Conservation (phyloP, 2,888 invertebrate genomes). For the Sinodicranocentrus sp. region DNA sequence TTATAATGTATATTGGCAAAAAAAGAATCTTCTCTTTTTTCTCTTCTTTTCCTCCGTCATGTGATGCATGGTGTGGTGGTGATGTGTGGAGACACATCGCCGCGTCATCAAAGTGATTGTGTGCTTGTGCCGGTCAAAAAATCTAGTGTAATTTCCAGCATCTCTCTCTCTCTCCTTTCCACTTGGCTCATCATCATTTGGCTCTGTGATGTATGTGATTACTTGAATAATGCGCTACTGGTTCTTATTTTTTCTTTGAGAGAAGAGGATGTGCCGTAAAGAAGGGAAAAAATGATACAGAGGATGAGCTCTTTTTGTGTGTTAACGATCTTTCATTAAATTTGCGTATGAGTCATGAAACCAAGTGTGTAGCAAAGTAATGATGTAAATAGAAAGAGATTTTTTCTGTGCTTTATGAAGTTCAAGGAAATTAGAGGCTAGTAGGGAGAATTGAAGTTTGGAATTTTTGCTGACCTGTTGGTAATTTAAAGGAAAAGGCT, state of each 20-base stretch:
- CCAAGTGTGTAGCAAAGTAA: not conserved
- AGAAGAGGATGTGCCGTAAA: not conserved
- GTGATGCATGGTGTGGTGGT: not conserved
- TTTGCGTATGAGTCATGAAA: slow-evolving; percentile 19
- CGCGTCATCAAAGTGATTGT: slow-evolving; percentile 38
- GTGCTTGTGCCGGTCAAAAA: slow-evolving; percentile 27
- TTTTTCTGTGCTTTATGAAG: not conserved
- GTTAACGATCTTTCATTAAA: slow-evolving; percentile 17
- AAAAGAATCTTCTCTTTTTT: not conserved
- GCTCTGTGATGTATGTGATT: slow-evolving; percentile 16
- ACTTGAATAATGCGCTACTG: slow-evolving; percentile 29
- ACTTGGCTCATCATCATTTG: slow-evolving; percentile 34
- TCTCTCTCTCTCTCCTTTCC: slow-evolving; percentile 20
- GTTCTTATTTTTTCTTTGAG: not conserved
- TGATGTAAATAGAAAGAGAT: not conserved
- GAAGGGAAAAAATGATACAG: not conserved
- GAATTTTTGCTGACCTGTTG: slow-evolving; percentile 37
- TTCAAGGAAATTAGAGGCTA: not conserved
- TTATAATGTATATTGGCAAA: not conserved
- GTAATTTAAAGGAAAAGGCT: slow-evolving; percentile 28
- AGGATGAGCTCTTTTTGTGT: not conserved
- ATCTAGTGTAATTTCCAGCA: slow-evolving; percentile 22
- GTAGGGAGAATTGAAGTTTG: not conserved
- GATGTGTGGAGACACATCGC: slow-evolving; percentile 22
- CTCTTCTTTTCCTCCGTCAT: not conserved